Base-by-base conservation (phyloP, 2,113 vertebrate genomes). In the Lipotes vexillifer region DNA sequence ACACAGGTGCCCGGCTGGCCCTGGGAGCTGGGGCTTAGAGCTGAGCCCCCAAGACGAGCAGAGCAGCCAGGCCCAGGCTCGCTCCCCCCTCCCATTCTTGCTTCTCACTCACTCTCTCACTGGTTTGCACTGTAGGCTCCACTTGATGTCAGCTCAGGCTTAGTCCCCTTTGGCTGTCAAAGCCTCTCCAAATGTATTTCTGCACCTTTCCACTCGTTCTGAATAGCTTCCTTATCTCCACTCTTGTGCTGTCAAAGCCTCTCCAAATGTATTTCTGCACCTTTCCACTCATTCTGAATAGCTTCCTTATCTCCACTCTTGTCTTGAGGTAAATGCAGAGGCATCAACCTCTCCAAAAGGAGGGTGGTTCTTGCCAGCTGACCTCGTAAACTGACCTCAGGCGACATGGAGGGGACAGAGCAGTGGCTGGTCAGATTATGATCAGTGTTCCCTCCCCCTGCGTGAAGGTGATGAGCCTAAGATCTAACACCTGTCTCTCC, bases 81-180 rank as follows among this genome's bases (percentile, higher is more conserved):
- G 7, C 61, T 9, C 36, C 18, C 0, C 3, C 27, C 1, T 17
- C 10, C 14, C 49, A 0, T 44, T 29, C 84, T 18, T 6, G 9
- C 46, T 9, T 49, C 86, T 49, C 14, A 44, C 13, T 17, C 15
- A 1, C 38, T 20, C 78, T 29, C 59, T 63, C 17, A 1, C 78
- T 66, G 49, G 29, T 74, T 44, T 38, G 6, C 31, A 8, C 61
- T 46, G 31, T 8, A 65, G 36, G 38, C 31, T 36, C 66, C 49
- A 52, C 29, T 18, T 14, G 20, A 10, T 9, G n/a, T 95, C 65
- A 78, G 23, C 44, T 65, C 65, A n/a, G 36, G 33, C 46, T 68
- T 36, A 3, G 14, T n/a, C 31, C 55, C 13, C 49, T 84, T 65
- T 49, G n/a, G 21, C 38, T 55, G 1, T 9, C 36, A 74, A 55